These are phyloP conservation scores for Leptopterna dolabrata DNA, from an alignment of 2,888 invertebrate species.

Conservation along the genomic window DNA sequence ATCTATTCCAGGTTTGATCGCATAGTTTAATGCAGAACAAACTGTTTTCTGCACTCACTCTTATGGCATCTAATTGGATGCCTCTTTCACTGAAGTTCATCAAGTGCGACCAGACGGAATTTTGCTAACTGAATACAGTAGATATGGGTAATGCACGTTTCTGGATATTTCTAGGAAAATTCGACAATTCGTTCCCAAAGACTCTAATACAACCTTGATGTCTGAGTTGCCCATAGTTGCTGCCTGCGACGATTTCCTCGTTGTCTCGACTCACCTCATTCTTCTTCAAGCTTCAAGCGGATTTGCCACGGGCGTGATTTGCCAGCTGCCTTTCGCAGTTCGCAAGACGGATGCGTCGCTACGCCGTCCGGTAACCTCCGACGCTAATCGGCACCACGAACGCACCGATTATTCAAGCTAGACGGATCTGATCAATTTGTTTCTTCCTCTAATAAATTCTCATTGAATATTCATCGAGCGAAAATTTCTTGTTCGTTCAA, in stretches of 20 bases:
- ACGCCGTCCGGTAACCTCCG: background rate
- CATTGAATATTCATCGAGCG: constrained; percentile 19
- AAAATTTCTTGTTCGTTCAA: background rate
- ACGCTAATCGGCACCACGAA: background rate
- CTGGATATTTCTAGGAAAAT: too few species aligned
- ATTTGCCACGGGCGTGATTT: background rate
- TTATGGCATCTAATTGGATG: too few species aligned
- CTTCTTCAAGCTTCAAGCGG: background rate
- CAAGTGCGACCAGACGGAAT: too few species aligned
- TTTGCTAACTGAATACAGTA: background rate
- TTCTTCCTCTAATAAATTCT: background rate
- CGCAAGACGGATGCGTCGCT: background rate
- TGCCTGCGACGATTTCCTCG: background rate
- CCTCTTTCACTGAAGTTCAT: too few species aligned
- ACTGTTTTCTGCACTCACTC: too few species aligned
- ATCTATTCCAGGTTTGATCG: too few species aligned
- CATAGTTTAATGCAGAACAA: too few species aligned
- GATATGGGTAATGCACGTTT: too few species aligned
- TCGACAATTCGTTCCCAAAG: too few species aligned
- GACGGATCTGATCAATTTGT: constrained; percentile 37
- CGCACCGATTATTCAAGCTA: background rate
- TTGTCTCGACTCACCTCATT: background rate
- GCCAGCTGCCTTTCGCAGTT: background rate
- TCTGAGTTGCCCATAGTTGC: background rate
- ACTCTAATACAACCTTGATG: background rate